Base-by-base conservation (phyloP, 2,888 invertebrate species). In the Hirtodrosophila alboralis region DNA sequence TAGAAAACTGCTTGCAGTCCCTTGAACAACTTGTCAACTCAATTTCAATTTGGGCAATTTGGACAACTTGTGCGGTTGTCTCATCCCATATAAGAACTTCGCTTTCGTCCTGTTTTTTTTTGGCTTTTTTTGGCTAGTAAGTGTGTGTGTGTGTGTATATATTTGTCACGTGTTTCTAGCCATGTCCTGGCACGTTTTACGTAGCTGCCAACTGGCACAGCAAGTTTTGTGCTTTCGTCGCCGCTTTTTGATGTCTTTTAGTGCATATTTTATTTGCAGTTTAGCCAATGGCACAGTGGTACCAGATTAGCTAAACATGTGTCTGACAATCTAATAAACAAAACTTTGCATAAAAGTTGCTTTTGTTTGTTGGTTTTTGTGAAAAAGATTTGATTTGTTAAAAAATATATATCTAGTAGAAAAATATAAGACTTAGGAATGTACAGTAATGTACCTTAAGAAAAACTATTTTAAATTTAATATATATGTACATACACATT, bases 21-120 rank as follows among this genome's bases (percentile, higher is more conserved):
- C 74, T 52, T 57, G 70, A 59, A 77, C 71, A 81, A 81, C 77
- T 86, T 83, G 81, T 83, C 81, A 83, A 83, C 81, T 83, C 84
- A 84, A 84, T 83, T 86, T 83, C 86, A 83, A 86, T 83, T 83
- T 86, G 77, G 81, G 78, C 81, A 83, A 86, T 86, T 86, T 85
- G 75, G 63, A 62, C 79, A 85, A 85, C 86, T 86, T 86, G 68
- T 84, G 81, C 65, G 86, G 83, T 66, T 84, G 53, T 52, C 54
- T 54, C 66, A 58, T 27, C 37, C 58, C n/a, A n/a, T 28, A 26
- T 38, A 44, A 61, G 48, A 68, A 61, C 53, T 45, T 4, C 44
- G 14, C 33, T 43, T 52, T 14, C 40, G 44, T 21, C 33, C 56
- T 36, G n/a, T 33, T 18, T 10, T 13, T 41, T 43, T 52, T 14